Base-by-base conservation (phyloP, 2,888 invertebrate genomes). In the Caenorhabditis sulstoni region DNA sequence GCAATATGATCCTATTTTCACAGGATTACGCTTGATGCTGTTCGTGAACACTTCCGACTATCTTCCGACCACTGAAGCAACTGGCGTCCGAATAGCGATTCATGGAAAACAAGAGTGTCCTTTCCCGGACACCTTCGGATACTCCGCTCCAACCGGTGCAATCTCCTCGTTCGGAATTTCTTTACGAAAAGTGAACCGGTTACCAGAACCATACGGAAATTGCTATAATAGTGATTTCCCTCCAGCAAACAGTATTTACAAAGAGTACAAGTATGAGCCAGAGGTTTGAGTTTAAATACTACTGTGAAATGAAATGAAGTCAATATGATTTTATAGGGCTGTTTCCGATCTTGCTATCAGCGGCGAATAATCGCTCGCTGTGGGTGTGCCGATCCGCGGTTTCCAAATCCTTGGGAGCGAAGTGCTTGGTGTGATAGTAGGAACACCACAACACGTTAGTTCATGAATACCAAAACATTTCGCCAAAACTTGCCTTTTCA, bases 71-170 rank as follows among this genome's bases (percentile, higher is more conserved):
- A 90, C 88, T 0, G 87, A 90, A 75, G 87, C 89, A 0, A 80
- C 81, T 8, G 89, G 88, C n/a, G 89, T 90, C 9, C 71, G 88
- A 23, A 87, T 90, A 14, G 88, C 88, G 5, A 90, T 90, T 22
- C 90, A 90, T 66, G 87, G 84, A 18, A 83, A 84, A 76, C 70
- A 83, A 61, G 86, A 89, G 41, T 86, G 78, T 23, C 90, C 90
- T 0, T 90, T 89, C 59, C 90, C 90, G 0, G 90, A 90, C 59
- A 87, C 89, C 1, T 90, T 90, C 52, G 90, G 90, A 0, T 89
- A 88, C 67, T 85, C 85, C 0, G 88, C 88, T 8, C 89, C 89
- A 1, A 88, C 88, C 7, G 88, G 88, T 16, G 84, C 85, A 0
- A 74, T 89, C n/a, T 84, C 84, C 1, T 87, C 87, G 0, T 89